These are phyloP conservation scores for Neolamprologus kungweensis DNA, from an alignment of 2,113 vertebrate genomes.

Conservation along the genomic window DNA sequence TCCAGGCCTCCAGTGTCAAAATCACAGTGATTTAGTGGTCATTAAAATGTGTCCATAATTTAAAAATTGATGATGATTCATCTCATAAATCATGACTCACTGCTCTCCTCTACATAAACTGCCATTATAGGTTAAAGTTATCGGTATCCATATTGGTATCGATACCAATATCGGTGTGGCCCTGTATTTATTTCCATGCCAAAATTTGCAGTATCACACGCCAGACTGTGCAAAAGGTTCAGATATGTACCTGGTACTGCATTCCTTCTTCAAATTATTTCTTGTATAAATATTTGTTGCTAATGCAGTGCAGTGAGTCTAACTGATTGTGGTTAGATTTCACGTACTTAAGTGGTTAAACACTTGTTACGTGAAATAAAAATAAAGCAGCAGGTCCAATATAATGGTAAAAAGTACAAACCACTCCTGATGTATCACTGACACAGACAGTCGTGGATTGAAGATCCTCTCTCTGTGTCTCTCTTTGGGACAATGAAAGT, in stretches of 20 bases:
- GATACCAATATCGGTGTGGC: not conserved
- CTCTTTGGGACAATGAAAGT: conserved; percentile 46
- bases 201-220: not conserved
- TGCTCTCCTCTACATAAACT: not conserved
- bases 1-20: not conserved
- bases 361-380: not conserved
- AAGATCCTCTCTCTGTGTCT: conserved; percentile 17
- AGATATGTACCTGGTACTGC: not conserved
- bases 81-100: not conserved
- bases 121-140: not conserved
- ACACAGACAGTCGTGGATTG: not conserved
- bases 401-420: not conserved
- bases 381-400: not conserved
- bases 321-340: not conserved
- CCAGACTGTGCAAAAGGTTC: not conserved
- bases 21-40: not conserved
- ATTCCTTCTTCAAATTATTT: not conserved
- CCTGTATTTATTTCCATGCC: not conserved
- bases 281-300: not conserved
- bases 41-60: not conserved
- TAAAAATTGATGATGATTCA: not conserved
- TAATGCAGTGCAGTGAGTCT: not conserved
- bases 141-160: not conserved
- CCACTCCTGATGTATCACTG: conserved; percentile 3
- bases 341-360: not conserved